phyloP scores from a whole-genome alignment of 1,140 invertebrate genomes.

The Drosophila ohnishii region DNA sequence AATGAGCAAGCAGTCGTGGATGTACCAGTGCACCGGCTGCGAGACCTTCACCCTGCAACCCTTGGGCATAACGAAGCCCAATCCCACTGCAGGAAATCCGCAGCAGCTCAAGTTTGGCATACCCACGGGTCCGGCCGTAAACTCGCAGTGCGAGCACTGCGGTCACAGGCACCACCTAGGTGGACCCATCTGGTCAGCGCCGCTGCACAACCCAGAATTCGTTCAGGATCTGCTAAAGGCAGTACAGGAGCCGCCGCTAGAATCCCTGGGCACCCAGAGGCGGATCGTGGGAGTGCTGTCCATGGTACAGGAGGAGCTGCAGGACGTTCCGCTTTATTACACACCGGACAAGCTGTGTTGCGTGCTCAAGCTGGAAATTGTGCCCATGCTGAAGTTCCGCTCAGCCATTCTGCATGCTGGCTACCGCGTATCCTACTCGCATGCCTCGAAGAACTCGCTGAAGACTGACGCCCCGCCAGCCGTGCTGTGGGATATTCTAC shows the following conservation, averaged over 20 bases:
- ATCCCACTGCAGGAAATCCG: slow-evolving; percentile 85
- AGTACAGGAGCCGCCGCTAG: slow-evolving; percentile 79
- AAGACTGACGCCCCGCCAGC: slow-evolving; percentile 96
- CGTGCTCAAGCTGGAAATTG: slow-evolving; percentile 87
- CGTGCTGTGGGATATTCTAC: slow-evolving; percentile 97
- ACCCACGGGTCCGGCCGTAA: slow-evolving; percentile 87
- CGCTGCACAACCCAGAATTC: slow-evolving; percentile 92
- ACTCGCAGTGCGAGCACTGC: slow-evolving; percentile 90
- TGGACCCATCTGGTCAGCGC: slow-evolving; percentile 96
- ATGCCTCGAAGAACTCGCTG: slow-evolving; percentile 93
- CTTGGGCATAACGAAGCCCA: slow-evolving; percentile 87
- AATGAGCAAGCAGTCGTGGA: slow-evolving; percentile 91
- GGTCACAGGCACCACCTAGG: slow-evolving; percentile 90
- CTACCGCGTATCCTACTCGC: slow-evolving; percentile 95
- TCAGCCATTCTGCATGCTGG: slow-evolving; percentile 97
- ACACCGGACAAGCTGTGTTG: slow-evolving; percentile 87
- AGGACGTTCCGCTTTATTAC: slow-evolving; percentile 94
- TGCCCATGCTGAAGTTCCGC: slow-evolving; percentile 88
- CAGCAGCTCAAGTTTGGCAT: slow-evolving; percentile 87
- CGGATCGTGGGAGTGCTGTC: slow-evolving; percentile 90
- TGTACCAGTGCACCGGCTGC: slow-evolving; percentile 96
- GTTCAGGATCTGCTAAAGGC: slow-evolving; percentile 85
- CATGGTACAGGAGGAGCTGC: slow-evolving; percentile 91
- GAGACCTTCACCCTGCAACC: slow-evolving; percentile 90
- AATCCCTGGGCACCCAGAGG: slow-evolving; percentile 87